These are phyloP conservation scores for Drosophila seclusa DNA, from an alignment of 2,888 invertebrate species.

Conservation along the genomic window DNA sequence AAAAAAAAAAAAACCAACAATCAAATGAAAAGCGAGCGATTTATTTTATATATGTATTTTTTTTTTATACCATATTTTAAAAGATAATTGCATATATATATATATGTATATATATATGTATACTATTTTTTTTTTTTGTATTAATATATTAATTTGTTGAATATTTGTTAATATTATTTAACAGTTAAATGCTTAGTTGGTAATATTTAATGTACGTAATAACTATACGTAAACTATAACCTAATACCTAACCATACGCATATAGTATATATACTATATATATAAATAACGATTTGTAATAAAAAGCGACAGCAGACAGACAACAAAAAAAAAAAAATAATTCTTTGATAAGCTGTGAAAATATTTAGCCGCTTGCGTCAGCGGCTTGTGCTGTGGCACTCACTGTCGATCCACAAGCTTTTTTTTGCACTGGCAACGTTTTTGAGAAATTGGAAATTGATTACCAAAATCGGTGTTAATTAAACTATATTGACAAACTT, in stretches of 20 bases:
- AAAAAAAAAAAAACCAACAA: conserved; percentile 12
- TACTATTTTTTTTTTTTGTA: conserved; percentile 6
- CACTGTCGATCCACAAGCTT: not conserved
- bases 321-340: conserved; percentile 32
- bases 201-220: conserved; percentile 46
- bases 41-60: conserved; percentile 13
- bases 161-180: conserved; percentile 68
- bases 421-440: not conserved
- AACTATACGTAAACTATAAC: conserved; percentile 26
- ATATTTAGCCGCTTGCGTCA: conserved; percentile 72
- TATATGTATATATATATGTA: not conserved
- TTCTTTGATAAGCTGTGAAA: conserved; percentile 60
- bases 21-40: conserved; percentile 14
- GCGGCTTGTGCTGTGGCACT: conserved; percentile 39
- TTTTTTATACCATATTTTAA: conserved; percentile 36
- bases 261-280: conserved; percentile 7
- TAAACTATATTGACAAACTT: not conserved
- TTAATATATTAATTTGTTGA: conserved; percentile 54
- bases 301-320: conserved; percentile 51
- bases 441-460: not conserved
- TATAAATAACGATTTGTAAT: conserved; percentile 58
- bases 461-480: not conserved
- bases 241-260: conserved; percentile 1
- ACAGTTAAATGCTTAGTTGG: conserved; percentile 49
- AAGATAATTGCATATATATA: not conserved